Base-by-base conservation (phyloP, 2,888 invertebrate genomes). In the Ormia ochracea region DNA sequence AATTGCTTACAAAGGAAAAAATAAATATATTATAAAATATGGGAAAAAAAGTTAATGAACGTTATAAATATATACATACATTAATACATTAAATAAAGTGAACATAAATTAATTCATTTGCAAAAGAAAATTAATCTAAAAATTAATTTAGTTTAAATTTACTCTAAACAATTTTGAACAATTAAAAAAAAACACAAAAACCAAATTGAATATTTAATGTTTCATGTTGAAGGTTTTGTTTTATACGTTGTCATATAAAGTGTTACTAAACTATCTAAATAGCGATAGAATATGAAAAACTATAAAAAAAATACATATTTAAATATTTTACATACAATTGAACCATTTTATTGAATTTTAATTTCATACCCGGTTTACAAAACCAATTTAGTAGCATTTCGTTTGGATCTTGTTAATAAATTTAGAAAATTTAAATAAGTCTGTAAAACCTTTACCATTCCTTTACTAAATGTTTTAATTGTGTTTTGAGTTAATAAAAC, bases 11-110 rank as follows among this genome's bases (percentile, higher is more conserved):
- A 69, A 33, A 48, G 21, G 12, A 48, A 61, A 59, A 21, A 5
- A 3, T 9, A 23, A 23, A 50, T 3, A 36, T 56, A 45, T 50
- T 38, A 21, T 50, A 43, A 43, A 41, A 33, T 65, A 26, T 41
- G 33, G 14, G 19, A 12, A 31, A 4, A 33, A 36, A 65, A 26
- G 3, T 14, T 19, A 33, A 58, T 48, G 28, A 66, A 59, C 7
- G 50, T 58, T 68, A 33, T 23, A 59, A 58, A 36, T 72, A 78
- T 56, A 58, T 50, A 65, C n/a, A n/a, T n/a, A n/a, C n/a, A n/a
- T n/a, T n/a, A n/a, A n/a, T n/a, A n/a, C 33, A 58, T 68, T 52
- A 56, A 21, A 38, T 33, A 31, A 36, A 52, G 4, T 73, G 54
- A 72, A 59, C 12, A 58, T 36, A 52, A 23, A 52, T 52, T 14